A percentile compares a stretch with the other conserved stretches of the same genome.
Evolutionary conservation across 2,888 invertebrate genomes (phyloP).

Genomic region (Scotopteryx bipunctaria): DNA sequence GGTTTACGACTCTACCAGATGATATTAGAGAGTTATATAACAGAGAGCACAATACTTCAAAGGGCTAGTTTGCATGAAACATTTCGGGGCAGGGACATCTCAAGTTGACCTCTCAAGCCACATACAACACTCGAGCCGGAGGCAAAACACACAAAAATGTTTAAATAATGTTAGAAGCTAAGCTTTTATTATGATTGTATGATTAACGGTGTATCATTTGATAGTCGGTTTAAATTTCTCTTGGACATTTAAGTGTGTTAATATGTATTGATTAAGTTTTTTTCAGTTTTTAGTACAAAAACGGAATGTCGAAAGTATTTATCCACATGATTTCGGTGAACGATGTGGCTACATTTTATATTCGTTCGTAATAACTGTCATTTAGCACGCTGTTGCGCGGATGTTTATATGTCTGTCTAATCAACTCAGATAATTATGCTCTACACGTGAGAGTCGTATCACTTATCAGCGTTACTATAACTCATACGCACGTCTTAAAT

Average conservation of each 20-base stretch:
- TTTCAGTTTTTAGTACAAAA: too few relatives aligned
- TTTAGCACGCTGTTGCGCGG: constrained; percentile 3
- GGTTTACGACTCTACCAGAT: not conserved
- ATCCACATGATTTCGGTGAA: too few relatives aligned
- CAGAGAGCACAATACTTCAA: constrained; percentile 1
- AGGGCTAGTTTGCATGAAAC: not conserved
- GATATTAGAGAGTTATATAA: not conserved
- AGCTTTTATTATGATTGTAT: too few relatives aligned
- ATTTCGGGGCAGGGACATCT: not conserved
- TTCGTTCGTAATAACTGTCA: not conserved
- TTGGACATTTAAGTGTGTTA: too few relatives aligned
- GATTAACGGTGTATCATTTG: too few relatives aligned
- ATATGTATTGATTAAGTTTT: too few relatives aligned
- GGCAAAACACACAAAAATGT: not conserved
- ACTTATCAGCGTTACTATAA: constrained; percentile 17
- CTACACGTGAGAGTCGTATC: not conserved
- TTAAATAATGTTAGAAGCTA: not conserved
- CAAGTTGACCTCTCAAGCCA: constrained; percentile 14
- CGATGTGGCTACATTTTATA: too few relatives aligned
- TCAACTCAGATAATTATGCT: constrained; percentile 8
- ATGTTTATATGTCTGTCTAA: constrained; percentile 13
- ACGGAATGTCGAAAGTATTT: too few relatives aligned
- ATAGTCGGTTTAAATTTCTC: too few relatives aligned
- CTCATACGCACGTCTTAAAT: not conserved
- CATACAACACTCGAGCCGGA: not conserved